A percentile compares a stretch with the other conserved stretches of the same genome.
Conservation (phyloP, 2,888 invertebrate genomes). For the Nemapogon koenigi region DNA sequence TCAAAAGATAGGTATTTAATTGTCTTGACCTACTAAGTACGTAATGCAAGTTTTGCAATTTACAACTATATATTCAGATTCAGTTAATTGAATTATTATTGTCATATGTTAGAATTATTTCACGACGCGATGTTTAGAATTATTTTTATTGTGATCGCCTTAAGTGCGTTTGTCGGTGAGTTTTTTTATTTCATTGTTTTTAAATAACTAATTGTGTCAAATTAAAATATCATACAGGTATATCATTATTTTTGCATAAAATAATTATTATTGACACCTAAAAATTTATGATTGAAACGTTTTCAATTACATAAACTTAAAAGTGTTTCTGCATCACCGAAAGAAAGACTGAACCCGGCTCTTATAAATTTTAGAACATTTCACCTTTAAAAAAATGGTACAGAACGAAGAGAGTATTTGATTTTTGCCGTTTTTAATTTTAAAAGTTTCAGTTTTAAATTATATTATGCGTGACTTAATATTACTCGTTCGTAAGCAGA, state of each 20-base stretch:
- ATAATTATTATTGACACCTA: neutral
- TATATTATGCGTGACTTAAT: no score
- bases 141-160: slow-evolving; percentile 19
- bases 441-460: no score
- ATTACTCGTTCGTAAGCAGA: no score
- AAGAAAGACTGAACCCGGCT: no score
- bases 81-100: slow-evolving; percentile 11
- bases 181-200: slow-evolving; percentile 6
- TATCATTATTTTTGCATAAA: neutral
- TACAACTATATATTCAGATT: slow-evolving; percentile 33
- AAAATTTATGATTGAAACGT: no score
- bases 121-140: slow-evolving; percentile 26
- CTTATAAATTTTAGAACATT: no score
- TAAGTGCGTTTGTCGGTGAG: slow-evolving; percentile 26
- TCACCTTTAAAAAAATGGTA: no score
- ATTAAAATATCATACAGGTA: neutral
- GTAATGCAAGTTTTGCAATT: slow-evolving; percentile 29
- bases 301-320: no score
- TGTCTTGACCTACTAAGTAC: slow-evolving; percentile 38
- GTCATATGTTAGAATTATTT: neutral
- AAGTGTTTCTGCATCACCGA: no score
- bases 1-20: slow-evolving; percentile 27
- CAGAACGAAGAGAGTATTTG: no score
- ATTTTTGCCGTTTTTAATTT: no score
- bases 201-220: neutral